These are phyloP conservation scores for Falco punctatus DNA, from an alignment of 2,113 vertebrate species.

Conservation along the genomic window DNA sequence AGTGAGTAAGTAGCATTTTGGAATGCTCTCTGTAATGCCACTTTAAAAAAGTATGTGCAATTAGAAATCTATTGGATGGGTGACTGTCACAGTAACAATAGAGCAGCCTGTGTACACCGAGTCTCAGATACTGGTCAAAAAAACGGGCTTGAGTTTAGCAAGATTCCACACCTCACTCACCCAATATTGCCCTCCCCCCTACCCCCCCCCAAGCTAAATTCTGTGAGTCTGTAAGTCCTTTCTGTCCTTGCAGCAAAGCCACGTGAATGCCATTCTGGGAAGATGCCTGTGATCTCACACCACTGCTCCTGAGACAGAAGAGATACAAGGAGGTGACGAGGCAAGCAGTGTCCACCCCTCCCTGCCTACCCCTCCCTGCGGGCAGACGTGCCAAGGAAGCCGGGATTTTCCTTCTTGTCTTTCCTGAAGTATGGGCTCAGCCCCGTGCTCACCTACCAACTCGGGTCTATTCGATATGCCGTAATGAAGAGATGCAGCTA, in stretches of 20 bases:
- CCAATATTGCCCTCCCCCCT: neutral
- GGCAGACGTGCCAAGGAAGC: neutral
- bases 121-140: neutral
- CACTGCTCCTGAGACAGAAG: neutral
- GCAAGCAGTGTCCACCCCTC: neutral
- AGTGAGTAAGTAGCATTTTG: neutral
- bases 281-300: neutral
- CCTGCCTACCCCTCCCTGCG: fast-evolving
- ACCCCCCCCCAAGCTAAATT: neutral
- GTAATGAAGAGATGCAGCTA: neutral
- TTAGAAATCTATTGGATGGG: neutral
- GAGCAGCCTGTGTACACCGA: neutral
- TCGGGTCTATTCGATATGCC: neutral
- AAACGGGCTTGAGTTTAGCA: neutral
- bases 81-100: neutral
- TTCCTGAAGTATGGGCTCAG: neutral
- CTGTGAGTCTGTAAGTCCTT: neutral
- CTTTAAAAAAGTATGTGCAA: neutral
- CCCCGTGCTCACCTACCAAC: too few species aligned
- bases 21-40: neutral
- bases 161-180: neutral
- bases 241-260: neutral
- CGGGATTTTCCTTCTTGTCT: neutral
- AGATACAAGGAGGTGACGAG: too few species aligned
- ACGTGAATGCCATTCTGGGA: fast-evolving